Conservation (phyloP, 2,888 invertebrate species). For the Cyclophora albipunctata region DNA sequence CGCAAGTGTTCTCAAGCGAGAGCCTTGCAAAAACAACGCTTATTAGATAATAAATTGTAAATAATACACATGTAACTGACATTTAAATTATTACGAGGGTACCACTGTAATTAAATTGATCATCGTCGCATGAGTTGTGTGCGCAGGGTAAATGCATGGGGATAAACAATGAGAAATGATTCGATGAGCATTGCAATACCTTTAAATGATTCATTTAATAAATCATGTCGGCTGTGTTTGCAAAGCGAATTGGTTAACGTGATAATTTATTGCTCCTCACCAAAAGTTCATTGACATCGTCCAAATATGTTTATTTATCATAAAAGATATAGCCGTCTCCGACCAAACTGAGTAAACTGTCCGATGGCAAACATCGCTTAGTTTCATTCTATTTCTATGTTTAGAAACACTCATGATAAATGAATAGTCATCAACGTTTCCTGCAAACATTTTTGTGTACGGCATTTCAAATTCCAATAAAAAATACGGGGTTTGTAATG, state of each 20-base stretch:
- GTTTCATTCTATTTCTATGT: slow-evolving; percentile 33
- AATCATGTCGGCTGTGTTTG: too few species aligned
- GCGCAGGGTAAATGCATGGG: slow-evolving; percentile 6
- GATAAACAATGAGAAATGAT: slow-evolving; percentile 3
- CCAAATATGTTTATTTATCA: slow-evolving; percentile 32
- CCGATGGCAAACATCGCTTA: slow-evolving; percentile 42
- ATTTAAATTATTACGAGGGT: slow-evolving; percentile 17
- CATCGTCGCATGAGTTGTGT: slow-evolving; percentile 15
- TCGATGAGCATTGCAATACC: neutral
- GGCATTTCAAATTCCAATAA: slow-evolving; percentile 4
- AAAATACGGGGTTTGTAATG: slow-evolving; percentile 2
- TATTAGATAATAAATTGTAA: slow-evolving; percentile 38
- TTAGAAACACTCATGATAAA: slow-evolving; percentile 43
- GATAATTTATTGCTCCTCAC: too few species aligned
- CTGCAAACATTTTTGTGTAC: slow-evolving; percentile 39
- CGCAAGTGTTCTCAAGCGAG: slow-evolving; percentile 65
- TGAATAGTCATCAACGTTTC: slow-evolving; percentile 41
- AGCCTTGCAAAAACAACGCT: slow-evolving; percentile 39
- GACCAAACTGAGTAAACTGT: slow-evolving; percentile 31
- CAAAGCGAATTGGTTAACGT: too few species aligned
- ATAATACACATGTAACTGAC: slow-evolving; percentile 16
- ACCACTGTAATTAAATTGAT: slow-evolving; percentile 14
- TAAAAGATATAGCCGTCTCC: slow-evolving; percentile 51
- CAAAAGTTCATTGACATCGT: slow-evolving; percentile 35
- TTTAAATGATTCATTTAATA: too few species aligned